Base-by-base conservation (phyloP, 2,113 vertebrate genomes). In the Cyanoliseus patagonus region DNA sequence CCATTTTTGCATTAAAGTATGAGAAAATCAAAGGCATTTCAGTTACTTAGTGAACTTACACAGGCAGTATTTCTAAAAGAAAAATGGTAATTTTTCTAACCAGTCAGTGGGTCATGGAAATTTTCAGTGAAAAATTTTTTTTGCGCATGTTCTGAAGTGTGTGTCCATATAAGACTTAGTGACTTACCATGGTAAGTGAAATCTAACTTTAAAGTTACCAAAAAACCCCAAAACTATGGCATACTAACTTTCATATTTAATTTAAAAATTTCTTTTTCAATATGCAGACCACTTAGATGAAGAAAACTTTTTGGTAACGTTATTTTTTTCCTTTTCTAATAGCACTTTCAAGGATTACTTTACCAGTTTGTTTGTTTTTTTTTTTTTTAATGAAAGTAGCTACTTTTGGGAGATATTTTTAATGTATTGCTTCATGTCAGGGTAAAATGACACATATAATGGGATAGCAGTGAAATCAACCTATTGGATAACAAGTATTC, bases 21-120 rank as follows among this genome's bases (percentile, higher is more conserved):
- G 88, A 70, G 80, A 94, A 97, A 96, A 93, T 92, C 62, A 92
- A 95, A 92, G 35, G 39, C 35, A 68, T 89, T 90, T 83, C 59
- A 89, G 67, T 96, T 92, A 73, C 55, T 83, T 94, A 16, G 15
- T 69, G 42, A 55, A 72, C 59, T 67, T 72, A 27, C 33, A 72
- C 59, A 63, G 63, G 52, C 59, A 77, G 11, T 62, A 69, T 86
- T 90, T 91, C 66, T 69, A 73, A 92, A 88, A 63, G 46, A 83
- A 83, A 77, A 88, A 63, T 8, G 11, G 11, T 53, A 27, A 33
- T 84, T 68, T 69, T 90, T 84, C 57, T 69, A 61, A 51, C 6
- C 7, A 37, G 66, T 47, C 46, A 55, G 63, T 16, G 12, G 42
- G 69, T 84, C 17, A 37, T 28, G 28, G 64, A 83, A 59, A 15